Base-by-base conservation (phyloP, 1,140 invertebrate species). In the Drosophila ogumai region DNA sequence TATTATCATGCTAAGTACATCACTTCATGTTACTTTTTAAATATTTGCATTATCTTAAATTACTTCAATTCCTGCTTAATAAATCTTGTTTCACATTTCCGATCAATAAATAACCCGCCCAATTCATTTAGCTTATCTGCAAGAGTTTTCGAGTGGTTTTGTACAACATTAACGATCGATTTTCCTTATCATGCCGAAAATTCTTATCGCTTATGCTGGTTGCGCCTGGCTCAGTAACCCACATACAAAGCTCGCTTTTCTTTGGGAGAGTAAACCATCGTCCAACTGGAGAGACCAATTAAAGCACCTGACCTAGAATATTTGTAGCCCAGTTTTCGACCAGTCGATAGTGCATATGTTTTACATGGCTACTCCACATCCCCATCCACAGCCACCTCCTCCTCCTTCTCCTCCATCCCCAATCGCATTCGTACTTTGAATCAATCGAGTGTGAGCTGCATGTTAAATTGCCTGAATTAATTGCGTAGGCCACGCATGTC, bases 241-340 rank as follows among this genome's bases (percentile, higher is more conserved):
- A 77, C 50, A 74, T 55, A 46, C 57, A 52, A 19, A 63, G 46
- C 57, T 55, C 31, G 38, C 38, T 22, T 57, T 55, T 68, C 41
- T 61, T 25, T 15, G 55, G 31, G 32, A 34, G 41, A 66, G 64
- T 36, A 38, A 64, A 19, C 22, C 22, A 22, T 10, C 25, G 58
- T 32, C 44, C 57, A 46, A 60, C 28, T 25, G 60, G 46, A 76
- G 57, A 55, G 65, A 61, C 72, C 84, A 87, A 87, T 87, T 87
- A 82, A 74, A 54, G 47, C 79, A 77, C 68, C 60, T 87, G 84
- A 87, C 82, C 82, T 82, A 86, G 79, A 86, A 87, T 73, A 81
- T 31, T 74, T 72, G 66, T 79, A 86, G 78, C 82, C 82, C 75
- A 86, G 79, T 81, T 86, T 74, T 68, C 28, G 44, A 22, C 25